phyloP scores from a whole-genome alignment of 2,797 vertebrate species.

The Gadopsis bispinosus region DNA sequence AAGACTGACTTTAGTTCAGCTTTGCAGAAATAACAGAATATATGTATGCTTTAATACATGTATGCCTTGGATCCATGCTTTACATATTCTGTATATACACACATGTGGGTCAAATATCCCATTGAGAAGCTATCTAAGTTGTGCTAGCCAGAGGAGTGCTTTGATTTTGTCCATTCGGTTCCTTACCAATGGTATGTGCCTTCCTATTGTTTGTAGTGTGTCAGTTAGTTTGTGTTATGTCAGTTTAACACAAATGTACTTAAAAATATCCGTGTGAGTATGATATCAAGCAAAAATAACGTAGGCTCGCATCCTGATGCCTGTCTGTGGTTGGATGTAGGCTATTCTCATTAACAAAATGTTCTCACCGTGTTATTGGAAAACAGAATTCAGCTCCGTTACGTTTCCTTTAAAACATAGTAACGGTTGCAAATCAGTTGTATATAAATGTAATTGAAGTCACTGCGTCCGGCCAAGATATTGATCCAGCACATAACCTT shows the following conservation, averaged over 20 bases:
- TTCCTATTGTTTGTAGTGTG: not conserved
- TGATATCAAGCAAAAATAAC: not conserved
- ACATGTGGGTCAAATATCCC: slow-evolving; percentile 70
- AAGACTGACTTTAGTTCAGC: slow-evolving; percentile 34
- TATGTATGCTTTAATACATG: slow-evolving; percentile 26
- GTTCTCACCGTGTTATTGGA: not conserved
- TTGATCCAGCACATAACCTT: slow-evolving; percentile 9
- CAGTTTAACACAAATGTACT: not conserved
- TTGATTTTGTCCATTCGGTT: slow-evolving; percentile 40
- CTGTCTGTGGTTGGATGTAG: not conserved
- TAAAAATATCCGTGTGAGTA: not conserved
- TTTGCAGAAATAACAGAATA: slow-evolving; percentile 46
- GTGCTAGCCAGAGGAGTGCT: slow-evolving; percentile 37
- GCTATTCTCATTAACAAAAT: not conserved
- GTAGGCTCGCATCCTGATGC: no score
- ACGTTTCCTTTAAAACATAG: not conserved
- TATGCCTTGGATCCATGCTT: slow-evolving; percentile 22
- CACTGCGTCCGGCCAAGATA: not conserved
- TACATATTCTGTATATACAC: slow-evolving; percentile 35
- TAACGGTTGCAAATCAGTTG: not conserved
- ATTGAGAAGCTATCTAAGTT: slow-evolving; percentile 47
- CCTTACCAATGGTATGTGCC: not conserved
- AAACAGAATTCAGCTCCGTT: not conserved
- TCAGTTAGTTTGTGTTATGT: not conserved
- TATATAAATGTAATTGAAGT: not conserved